Conservation (phyloP, 2,888 invertebrate species). For the Hyposoter dolosus region DNA sequence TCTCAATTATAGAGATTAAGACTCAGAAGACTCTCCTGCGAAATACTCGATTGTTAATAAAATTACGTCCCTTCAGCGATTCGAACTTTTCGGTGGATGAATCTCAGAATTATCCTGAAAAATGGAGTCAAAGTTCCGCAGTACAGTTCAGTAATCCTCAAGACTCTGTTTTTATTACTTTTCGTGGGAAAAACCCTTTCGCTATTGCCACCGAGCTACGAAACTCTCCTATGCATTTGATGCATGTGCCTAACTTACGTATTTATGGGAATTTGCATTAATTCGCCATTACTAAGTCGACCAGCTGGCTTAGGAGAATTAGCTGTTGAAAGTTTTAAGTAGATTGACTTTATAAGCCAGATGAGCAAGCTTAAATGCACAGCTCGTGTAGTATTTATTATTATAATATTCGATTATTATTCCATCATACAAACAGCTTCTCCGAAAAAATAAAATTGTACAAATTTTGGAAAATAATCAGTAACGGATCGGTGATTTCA, state of each 20-base stretch:
- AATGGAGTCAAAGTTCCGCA: neutral
- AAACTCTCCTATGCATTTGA: neutral
- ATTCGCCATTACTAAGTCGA: conserved; percentile 6
- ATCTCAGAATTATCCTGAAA: neutral
- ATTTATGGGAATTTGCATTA: conserved; percentile 15
- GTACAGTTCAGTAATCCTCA: neutral
- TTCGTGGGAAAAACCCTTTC: neutral
- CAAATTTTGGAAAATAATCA: neutral
- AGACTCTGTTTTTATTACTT: neutral
- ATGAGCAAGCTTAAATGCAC: neutral
- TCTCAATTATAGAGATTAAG: neutral
- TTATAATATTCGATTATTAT: neutral
- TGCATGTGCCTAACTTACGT: neutral
- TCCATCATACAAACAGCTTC: neutral
- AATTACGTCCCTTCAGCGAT: neutral
- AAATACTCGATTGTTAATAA: neutral
- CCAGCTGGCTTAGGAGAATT: neutral
- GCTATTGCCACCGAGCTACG: neutral
- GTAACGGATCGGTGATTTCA: neutral
- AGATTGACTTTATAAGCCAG: conserved; percentile 15
- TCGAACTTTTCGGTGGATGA: neutral
- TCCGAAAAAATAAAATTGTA: neutral
- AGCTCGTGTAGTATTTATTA: neutral
- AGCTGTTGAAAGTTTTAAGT: conserved; percentile 14
- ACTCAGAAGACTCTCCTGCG: neutral